Percentiles rank a stretch among this genome's conserved stretches.
phyloP scores from a whole-genome alignment of 2,888 invertebrate genomes.

The Drosophila eohydei region DNA sequence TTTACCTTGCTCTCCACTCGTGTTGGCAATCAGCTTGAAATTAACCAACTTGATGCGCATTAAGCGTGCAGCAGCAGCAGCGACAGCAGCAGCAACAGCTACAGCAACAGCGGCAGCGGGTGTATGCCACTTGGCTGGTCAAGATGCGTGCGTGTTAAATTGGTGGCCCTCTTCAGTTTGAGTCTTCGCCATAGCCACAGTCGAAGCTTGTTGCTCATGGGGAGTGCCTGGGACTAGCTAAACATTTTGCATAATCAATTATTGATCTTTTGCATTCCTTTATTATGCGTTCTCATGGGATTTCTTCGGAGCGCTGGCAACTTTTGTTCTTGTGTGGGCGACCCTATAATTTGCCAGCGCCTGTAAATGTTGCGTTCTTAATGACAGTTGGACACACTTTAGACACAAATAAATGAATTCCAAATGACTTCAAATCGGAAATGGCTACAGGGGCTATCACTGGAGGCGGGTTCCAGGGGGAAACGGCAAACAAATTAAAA shows the following conservation, averaged over 20 bases:
- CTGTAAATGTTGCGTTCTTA: conserved; percentile 36
- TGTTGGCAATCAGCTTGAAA: conserved; percentile 73
- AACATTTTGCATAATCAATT: conserved; percentile 63
- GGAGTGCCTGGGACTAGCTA: conserved; percentile 44
- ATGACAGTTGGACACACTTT: conserved; percentile 45
- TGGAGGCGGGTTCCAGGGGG: conserved; percentile 1
- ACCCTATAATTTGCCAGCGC: conserved; percentile 43
- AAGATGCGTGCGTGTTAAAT: conserved; percentile 60
- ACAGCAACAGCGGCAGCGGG: conserved; percentile 33
- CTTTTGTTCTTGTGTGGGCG: conserved; percentile 44
- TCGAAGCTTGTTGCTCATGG: conserved; percentile 20
- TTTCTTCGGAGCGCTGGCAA: not conserved
- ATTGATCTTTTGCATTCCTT: conserved; percentile 58
- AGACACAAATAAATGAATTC: conserved; percentile 44
- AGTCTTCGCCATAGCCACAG: conserved; percentile 8
- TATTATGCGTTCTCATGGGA: conserved; percentile 27
- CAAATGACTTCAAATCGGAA: conserved; percentile 39
- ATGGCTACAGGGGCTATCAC: conserved; percentile 25
- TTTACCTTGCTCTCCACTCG: conserved; percentile 62
- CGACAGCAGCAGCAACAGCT: conserved; percentile 16
- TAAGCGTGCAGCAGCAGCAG: conserved; percentile 50
- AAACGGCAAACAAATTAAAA: conserved; percentile 62
- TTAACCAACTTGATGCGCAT: conserved; percentile 71
- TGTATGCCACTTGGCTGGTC: conserved; percentile 43
- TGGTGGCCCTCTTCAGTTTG: conserved; percentile 38